Percentiles rank a stretch among this genome's conserved stretches.
These are phyloP conservation scores for Sebastolobus alascanus DNA, from an alignment of 2,797 vertebrate genomes.

Conservation along the genomic window DNA sequence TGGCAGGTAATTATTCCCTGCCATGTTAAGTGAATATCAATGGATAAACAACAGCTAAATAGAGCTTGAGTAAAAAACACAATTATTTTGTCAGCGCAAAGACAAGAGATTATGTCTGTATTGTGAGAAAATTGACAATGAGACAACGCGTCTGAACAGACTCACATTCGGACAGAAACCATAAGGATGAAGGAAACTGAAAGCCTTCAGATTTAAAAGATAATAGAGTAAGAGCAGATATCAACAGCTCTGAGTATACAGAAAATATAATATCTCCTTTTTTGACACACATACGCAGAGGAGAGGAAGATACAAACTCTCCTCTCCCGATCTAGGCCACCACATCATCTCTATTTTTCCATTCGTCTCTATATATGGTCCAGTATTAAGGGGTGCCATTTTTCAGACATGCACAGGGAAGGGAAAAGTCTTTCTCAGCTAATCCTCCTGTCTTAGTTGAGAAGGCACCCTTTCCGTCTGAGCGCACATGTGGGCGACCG, in stretches of 20 bases:
- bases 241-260: not conserved
- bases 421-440: not conserved
- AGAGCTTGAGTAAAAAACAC: not conserved
- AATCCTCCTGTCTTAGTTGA: slow-evolving; percentile 24
- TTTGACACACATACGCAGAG: not conserved
- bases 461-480: slow-evolving; percentile 24
- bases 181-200: not conserved
- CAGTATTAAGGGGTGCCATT: not conserved
- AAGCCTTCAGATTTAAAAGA: slow-evolving; percentile 5
- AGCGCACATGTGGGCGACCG: slow-evolving; percentile 14
- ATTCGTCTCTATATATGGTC: not conserved
- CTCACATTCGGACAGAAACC: not conserved
- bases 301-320: not conserved
- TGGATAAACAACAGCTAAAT: slow-evolving; percentile 25
- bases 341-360: slow-evolving; percentile 5
- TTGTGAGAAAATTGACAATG: not conserved
- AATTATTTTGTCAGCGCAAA: slow-evolving; percentile 34
- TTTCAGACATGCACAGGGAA: slow-evolving; percentile 2
- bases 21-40: slow-evolving; percentile 48
- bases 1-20: slow-evolving; percentile 56
- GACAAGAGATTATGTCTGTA: not conserved
- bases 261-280: not conserved
- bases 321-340: not conserved
- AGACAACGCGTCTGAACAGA: slow-evolving; percentile 7
- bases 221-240: not conserved